A percentile compares a stretch with the other conserved stretches of the same genome.
These are phyloP conservation scores for Periparus ater DNA, from an alignment of 2,797 vertebrate genomes.

Conservation along the genomic window DNA sequence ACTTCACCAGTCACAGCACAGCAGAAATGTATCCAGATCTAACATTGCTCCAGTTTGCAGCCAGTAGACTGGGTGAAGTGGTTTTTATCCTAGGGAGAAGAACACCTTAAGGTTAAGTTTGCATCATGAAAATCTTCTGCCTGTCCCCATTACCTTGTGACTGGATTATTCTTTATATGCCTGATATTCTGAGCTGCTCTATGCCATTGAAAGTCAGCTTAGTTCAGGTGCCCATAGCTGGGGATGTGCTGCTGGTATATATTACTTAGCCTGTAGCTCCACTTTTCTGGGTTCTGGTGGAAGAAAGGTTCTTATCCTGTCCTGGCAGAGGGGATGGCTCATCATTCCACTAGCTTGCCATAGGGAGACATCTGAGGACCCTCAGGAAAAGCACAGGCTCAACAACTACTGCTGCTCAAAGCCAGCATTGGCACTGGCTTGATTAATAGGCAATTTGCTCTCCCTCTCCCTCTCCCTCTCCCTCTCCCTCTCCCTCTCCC, in stretches of 20 bases:
- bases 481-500: too few species aligned
- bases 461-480: neutral
- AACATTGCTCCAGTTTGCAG: neutral
- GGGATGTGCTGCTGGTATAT: rapidly evolving
- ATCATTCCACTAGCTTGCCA: neutral
- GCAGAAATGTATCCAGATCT: neutral
- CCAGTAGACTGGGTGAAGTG: neutral
- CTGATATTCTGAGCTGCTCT: neutral
- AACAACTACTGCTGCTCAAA: neutral
- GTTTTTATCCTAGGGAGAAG: neutral
- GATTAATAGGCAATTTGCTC: neutral
- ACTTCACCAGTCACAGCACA: neutral
- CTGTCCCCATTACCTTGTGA: neutral
- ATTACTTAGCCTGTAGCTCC: neutral
- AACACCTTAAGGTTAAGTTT: neutral
- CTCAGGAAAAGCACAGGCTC: neutral
- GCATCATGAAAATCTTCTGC: neutral
- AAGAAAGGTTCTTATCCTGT: neutral
- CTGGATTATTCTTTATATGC: neutral
- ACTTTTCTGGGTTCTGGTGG: neutral
- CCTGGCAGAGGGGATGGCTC: neutral
- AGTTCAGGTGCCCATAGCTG: rapidly evolving
- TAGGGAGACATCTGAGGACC: neutral
- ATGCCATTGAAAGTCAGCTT: neutral
- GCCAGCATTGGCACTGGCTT: neutral